phyloP scores from a whole-genome alignment of 2,888 invertebrate genomes.

The Orchesella flavescens region DNA sequence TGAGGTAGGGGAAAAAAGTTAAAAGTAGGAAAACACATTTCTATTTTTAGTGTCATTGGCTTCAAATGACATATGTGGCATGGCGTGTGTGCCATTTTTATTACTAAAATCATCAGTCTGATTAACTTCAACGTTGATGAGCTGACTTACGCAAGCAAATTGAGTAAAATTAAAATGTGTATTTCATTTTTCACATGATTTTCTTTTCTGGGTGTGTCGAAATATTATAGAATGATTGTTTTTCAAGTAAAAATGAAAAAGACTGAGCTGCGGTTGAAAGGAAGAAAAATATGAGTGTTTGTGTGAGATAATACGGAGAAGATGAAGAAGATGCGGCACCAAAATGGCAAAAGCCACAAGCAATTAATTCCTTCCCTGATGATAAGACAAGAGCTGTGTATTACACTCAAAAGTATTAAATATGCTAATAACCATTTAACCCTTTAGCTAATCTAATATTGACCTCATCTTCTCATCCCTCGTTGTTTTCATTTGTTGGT shows the following conservation, averaged over 20 bases:
- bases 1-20: too few relatives aligned
- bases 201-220: constrained; percentile 33
- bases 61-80: too few relatives aligned
- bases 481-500: constrained; percentile 2
- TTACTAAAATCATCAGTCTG: too few relatives aligned
- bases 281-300: neutral
- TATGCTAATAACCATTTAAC: constrained; percentile 32
- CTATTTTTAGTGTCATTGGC: too few relatives aligned
- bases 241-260: constrained; percentile 5
- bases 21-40: too few relatives aligned
- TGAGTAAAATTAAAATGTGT: neutral
- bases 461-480: constrained; percentile 45
- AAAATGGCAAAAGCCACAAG: constrained; percentile 23
- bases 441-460: constrained; percentile 40
- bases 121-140: too few relatives aligned
- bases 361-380: constrained; percentile 8
- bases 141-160: neutral
- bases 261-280: neutral
- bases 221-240: constrained; percentile 30
- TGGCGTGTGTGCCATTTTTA: too few relatives aligned
- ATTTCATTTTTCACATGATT: constrained; percentile 17
- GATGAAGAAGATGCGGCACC: constrained; percentile 13
- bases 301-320: constrained; percentile 31
- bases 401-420: constrained; percentile 9
- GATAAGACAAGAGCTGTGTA: neutral